phyloP scores from a whole-genome alignment of 1,140 invertebrate species.

The Ceratosolen solmsi region DNA sequence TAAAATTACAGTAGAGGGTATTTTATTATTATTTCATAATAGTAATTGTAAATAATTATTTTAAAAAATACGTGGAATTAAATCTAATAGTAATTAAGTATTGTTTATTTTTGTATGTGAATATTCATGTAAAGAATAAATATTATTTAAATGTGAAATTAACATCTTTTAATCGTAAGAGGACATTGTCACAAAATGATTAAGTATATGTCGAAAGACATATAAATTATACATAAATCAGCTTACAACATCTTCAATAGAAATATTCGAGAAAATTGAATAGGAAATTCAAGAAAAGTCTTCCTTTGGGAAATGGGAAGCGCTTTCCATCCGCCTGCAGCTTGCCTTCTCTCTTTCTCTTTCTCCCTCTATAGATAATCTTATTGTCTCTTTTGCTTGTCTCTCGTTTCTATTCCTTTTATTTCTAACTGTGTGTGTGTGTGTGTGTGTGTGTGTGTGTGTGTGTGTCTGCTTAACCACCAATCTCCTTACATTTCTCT shows the following conservation, averaged over 20 bases:
- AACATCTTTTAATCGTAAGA: too few species aligned
- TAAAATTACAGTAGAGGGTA: too few species aligned
- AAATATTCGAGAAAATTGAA: constrained; percentile 32
- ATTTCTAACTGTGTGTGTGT: background rate
- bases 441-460: background rate
- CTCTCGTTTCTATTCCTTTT: background rate
- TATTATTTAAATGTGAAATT: too few species aligned
- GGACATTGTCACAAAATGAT: background rate
- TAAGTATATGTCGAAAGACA: background rate
- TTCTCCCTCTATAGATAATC: background rate
- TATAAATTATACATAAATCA: constrained; percentile 7
- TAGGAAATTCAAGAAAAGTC: constrained; percentile 27
- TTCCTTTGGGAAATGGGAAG: constrained; percentile 24
- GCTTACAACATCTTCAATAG: constrained; percentile 25
- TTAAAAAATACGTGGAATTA: too few species aligned
- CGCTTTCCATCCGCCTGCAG: background rate
- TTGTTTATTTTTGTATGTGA: too few species aligned
- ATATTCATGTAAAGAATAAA: too few species aligned
- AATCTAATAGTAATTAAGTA: too few species aligned
- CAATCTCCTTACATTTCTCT: background rate
- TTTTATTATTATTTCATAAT: too few species aligned
- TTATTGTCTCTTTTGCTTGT: too few species aligned
- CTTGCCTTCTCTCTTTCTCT: background rate
- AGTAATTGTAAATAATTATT: too few species aligned
- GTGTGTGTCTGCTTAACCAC: background rate